phyloP scores from a whole-genome alignment of 2,113 vertebrate species.

The Podarcis cretensis region DNA sequence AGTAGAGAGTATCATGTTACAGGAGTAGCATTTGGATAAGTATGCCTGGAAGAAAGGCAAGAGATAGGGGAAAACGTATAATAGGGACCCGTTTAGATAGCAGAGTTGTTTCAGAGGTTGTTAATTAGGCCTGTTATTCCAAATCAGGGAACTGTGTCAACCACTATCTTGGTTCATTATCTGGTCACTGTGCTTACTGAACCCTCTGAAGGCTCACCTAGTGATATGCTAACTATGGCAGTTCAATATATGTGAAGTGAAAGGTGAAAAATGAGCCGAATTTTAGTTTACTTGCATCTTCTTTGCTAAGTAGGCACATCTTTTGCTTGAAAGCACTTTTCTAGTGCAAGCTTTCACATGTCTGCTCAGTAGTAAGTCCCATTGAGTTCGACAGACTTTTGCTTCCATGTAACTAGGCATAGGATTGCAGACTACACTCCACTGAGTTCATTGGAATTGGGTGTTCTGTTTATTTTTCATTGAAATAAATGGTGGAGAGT shows the following conservation, averaged over 20 bases:
- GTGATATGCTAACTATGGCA: background rate
- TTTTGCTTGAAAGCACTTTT: no score
- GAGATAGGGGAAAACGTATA: background rate
- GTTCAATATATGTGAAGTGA: background rate
- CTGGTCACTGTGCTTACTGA: background rate
- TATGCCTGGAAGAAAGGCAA: background rate
- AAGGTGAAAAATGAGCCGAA: background rate
- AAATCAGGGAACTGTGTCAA: background rate
- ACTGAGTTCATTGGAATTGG: background rate
- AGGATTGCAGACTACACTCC: background rate
- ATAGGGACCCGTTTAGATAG: background rate
- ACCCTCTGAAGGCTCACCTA: background rate
- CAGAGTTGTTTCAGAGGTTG: background rate
- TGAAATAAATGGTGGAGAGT: no score
- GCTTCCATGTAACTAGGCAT: no score
- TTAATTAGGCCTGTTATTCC: background rate
- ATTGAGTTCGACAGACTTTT: no score
- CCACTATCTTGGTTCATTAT: background rate
- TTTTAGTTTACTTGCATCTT: background rate
- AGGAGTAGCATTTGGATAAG: background rate
- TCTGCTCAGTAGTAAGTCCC: no score
- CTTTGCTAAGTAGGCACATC: background rate
- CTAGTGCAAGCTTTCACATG: no score
- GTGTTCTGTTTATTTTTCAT: background rate
- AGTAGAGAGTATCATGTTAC: background rate